Evolutionary conservation across 2,113 vertebrate species (phyloP), one percentile per base, ranked within the genome.

Genomic region (Corythoichthys haematopterus): DNA sequence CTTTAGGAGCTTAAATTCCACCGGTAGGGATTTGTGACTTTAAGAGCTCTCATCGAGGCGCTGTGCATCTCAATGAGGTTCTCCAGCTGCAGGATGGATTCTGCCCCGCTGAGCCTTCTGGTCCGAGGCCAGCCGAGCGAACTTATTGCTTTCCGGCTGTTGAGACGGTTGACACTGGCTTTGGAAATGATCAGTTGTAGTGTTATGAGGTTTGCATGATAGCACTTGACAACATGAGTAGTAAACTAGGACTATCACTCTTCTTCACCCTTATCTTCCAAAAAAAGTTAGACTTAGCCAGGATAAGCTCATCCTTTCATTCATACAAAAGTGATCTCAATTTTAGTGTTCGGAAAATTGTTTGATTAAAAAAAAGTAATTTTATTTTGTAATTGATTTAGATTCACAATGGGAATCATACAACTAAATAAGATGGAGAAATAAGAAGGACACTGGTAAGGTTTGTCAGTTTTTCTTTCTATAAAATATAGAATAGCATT

Each of bases 31-130:
- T 85, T 85, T 85, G 82, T 62, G 79, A 78, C 65, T 87, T 82
- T 80, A 82, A 87, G 67, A 75, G 82, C 69, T 78, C 69, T 59
- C 68, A 80, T 78, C 69, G 66, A 70, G 70, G 61, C 70, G 60
- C 56, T 74, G 76, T 84, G 84, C 80, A 86, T 87, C 77, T 86
- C 76, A 87, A 87, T 86, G 74, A 89, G 75, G 72, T 28, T 75
- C 66, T 81, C 83, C 75, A 81, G 80, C 81, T 81, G 79, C 83
- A 83, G 77, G 79, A 83, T 78, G 77, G 68, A 82, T 81, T 80
- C 69, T 72, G 69, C 70, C 81, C 81, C 73, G 80, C 83, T 84
- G 83, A 82, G 84, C 46, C 16, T 63, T 84, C 69, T 80, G 68
- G 78, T 86, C 70, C 74, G 70, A 80, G 75, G 81, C 77, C 72